Conservation (phyloP, 2,888 invertebrate genomes). For the Phania funesta region DNA sequence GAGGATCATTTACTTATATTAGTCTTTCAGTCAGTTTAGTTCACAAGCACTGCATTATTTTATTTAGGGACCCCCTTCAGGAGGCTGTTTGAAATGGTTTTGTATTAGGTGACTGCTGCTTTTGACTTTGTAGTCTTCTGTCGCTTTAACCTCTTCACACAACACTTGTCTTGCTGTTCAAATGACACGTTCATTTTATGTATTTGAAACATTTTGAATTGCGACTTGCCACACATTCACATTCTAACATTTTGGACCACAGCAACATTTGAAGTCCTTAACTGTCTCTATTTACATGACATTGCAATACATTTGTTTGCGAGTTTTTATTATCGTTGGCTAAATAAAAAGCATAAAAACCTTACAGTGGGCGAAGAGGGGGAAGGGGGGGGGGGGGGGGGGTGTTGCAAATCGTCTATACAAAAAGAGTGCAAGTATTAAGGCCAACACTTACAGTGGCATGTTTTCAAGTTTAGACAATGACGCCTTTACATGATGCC, state of each 20-base stretch:
- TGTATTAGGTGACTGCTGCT: not conserved
- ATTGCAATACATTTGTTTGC: constrained; percentile 1
- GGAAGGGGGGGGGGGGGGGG: no score
- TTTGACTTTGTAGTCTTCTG: not conserved
- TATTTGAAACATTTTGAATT: constrained; percentile 27
- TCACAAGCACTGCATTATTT: no score
- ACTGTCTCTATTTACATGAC: constrained; percentile 24
- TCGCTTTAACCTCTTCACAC: constrained; percentile 53
- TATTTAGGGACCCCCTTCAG: constrained; percentile 16
- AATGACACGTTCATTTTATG: constrained; percentile 51
- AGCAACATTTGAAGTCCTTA: constrained; percentile 29
- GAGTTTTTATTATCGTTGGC: not conserved
- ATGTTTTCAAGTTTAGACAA: constrained; percentile 12
- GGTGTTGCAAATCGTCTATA: not conserved
- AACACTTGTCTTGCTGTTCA: constrained; percentile 56
- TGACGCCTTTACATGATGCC: not conserved
- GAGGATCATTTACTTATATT: no score
- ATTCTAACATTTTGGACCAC: constrained; percentile 18
- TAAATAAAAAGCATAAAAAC: not conserved
- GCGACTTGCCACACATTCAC: constrained; percentile 4
- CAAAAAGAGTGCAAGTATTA: not conserved
- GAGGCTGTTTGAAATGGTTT: constrained; percentile 6
- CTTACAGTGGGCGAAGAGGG: no score
- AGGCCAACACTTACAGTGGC: not conserved
- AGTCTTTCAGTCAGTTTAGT: no score